phyloP scores from a whole-genome alignment of 2,888 invertebrate species.

The Metallyticus violacea region DNA sequence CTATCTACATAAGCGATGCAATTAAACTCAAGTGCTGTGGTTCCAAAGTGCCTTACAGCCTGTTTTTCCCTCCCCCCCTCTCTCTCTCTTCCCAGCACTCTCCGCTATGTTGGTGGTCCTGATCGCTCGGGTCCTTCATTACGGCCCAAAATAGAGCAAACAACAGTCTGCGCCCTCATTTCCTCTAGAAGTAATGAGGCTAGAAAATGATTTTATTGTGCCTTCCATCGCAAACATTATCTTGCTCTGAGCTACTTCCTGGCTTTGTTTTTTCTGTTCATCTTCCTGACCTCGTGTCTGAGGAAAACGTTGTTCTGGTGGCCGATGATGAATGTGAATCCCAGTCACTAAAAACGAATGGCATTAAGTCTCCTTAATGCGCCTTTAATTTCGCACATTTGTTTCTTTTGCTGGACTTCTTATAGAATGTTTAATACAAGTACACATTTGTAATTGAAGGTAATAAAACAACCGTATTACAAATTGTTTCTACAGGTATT shows the following conservation, averaged over 20 bases:
- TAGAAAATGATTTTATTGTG: not conserved
- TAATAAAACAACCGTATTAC: too few species aligned
- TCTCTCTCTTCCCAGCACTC: not conserved
- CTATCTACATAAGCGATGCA: not conserved
- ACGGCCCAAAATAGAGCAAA: not conserved
- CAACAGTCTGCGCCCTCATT: not conserved
- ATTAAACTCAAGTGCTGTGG: not conserved
- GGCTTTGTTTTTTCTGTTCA: not conserved
- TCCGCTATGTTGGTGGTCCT: not conserved
- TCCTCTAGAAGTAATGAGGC: not conserved
- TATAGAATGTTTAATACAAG: too few species aligned
- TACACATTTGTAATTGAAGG: too few species aligned
- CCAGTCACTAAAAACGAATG: too few species aligned
- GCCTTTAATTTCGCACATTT: too few species aligned
- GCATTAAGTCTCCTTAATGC: too few species aligned
- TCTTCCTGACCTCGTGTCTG: not conserved
- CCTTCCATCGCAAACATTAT: not conserved
- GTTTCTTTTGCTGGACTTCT: too few species aligned
- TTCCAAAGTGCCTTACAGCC: not conserved
- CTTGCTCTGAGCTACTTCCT: not conserved
- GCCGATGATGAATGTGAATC: too few species aligned
- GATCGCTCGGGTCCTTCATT: not conserved
- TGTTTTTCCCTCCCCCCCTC: too few species aligned
- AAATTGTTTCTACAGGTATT: too few species aligned
- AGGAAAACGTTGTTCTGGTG: not conserved